These are phyloP conservation scores for Dicrurus megarhynchus DNA, from an alignment of 2,113 vertebrate species.

Conservation along the genomic window DNA sequence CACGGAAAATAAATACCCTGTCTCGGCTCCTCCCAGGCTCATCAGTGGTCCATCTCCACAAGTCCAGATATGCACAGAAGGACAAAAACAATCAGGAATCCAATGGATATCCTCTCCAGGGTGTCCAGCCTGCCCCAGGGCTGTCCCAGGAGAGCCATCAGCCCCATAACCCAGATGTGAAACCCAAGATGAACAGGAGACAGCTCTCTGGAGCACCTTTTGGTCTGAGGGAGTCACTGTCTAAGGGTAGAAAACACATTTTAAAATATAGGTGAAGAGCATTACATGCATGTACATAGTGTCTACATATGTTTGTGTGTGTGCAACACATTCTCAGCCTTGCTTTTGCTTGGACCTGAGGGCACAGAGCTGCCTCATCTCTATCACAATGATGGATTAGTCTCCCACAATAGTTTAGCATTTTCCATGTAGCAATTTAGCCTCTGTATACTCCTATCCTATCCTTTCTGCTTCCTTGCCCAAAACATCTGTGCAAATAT, in stretches of 20 bases:
- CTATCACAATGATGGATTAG: not conserved
- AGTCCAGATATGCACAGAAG: not conserved
- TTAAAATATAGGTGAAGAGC: not conserved
- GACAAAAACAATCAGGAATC: not conserved
- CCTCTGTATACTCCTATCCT: not conserved
- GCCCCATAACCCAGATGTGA: not conserved
- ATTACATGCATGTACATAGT: accelerated
- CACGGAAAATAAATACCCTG: not conserved
- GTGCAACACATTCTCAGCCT: not conserved
- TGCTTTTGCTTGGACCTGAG: not conserved
- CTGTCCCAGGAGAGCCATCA: not conserved
- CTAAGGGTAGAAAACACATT: not conserved
- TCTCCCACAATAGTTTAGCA: not conserved
- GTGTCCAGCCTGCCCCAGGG: not conserved
- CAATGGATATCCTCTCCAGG: not conserved
- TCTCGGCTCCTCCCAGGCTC: not conserved
- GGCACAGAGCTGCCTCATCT: not conserved
- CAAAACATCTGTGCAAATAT: not conserved
- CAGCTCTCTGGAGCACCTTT: not conserved
- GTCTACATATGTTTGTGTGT: not conserved
- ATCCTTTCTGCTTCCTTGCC: not conserved
- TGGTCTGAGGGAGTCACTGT: accelerated
- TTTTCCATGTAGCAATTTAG: not conserved
- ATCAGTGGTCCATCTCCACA: not conserved
- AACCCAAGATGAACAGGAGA: not conserved